A percentile compares a stretch with the other conserved stretches of the same genome.
Conservation (phyloP, 2,888 invertebrate species). For the Cephus rjabovi region DNA sequence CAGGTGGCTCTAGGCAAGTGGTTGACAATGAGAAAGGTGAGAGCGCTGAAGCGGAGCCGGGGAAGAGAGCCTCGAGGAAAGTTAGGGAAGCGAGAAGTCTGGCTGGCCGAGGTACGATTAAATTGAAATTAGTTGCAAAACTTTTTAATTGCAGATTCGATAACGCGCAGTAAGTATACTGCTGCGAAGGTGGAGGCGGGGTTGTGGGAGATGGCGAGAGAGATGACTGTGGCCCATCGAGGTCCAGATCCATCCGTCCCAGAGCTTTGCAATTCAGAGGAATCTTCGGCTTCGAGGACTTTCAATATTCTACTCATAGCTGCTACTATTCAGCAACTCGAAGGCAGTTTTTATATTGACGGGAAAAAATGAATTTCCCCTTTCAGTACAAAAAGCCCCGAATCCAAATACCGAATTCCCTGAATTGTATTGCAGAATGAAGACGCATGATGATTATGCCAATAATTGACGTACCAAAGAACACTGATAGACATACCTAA, state of each 20-base stretch:
- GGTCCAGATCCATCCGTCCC: background rate
- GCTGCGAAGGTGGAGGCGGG: background rate
- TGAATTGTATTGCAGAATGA: too few species aligned
- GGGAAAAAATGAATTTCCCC: background rate
- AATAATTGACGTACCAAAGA: too few species aligned
- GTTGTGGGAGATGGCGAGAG: background rate
- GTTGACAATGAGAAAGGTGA: background rate
- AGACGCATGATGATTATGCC: too few species aligned
- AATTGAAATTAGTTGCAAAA: conserved; percentile 63
- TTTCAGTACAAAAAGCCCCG: too few species aligned
- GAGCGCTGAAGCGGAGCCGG: background rate
- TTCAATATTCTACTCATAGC: too few species aligned
- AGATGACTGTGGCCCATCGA: conserved; percentile 1
- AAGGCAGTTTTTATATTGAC: background rate
- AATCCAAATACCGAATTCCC: too few species aligned
- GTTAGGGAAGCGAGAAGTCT: background rate
- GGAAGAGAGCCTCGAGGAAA: background rate
- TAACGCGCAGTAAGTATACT: conserved; percentile 40
- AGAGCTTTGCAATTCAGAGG: background rate
- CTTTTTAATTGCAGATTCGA: conserved; percentile 65
- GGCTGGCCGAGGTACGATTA: conserved; percentile 43
- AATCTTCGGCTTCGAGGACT: background rate
- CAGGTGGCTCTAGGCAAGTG: too few species aligned
- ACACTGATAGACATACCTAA: too few species aligned
- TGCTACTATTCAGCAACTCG: too few species aligned